Percentiles rank a stretch among this genome's conserved stretches.
Conservation (phyloP, 1,140 invertebrate genomes). For the Helicoverpa armigera region DNA sequence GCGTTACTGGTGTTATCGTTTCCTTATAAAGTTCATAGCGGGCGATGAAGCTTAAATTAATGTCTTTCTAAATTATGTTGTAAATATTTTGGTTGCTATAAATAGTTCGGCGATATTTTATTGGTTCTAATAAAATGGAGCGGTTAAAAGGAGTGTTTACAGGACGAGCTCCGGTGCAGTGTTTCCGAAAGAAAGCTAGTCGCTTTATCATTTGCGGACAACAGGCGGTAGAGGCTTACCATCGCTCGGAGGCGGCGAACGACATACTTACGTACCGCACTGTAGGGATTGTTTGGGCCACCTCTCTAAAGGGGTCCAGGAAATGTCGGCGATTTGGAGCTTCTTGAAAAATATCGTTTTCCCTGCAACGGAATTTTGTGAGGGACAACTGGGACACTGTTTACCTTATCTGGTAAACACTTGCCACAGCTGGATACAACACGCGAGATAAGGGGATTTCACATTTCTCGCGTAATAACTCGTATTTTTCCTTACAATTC, state of each 20-base stretch:
- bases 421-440: conserved; percentile 33
- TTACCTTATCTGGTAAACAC: conserved; percentile 49
- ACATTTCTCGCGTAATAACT: conserved; percentile 16
- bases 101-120: conserved; percentile 46
- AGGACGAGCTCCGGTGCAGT: conserved; percentile 52
- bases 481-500: conserved; percentile 20
- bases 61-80: conserved; percentile 40
- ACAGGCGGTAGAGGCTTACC: conserved; percentile 73
- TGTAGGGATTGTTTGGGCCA: conserved; percentile 61
- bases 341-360: conserved; percentile 64
- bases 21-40: conserved; percentile 66
- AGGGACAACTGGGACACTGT: conserved; percentile 46
- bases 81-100: conserved; percentile 4
- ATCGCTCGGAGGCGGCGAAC: conserved; percentile 59
- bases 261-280: conserved; percentile 57
- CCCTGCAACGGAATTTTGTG: conserved; percentile 50
- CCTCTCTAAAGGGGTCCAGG: conserved; percentile 54
- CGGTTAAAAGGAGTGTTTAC: conserved; percentile 47
- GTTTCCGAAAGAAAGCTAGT: conserved; percentile 66
- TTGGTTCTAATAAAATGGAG: conserved; percentile 53
- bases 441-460: conserved; percentile 14
- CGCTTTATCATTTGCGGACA: conserved; percentile 81
- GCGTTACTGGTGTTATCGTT: conserved; percentile 74
- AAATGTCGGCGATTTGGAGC: conserved; percentile 58
- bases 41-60: conserved; percentile 53